Base-by-base conservation (phyloP, 2,797 vertebrate genomes). In the Urosaurus nigricauda region DNA sequence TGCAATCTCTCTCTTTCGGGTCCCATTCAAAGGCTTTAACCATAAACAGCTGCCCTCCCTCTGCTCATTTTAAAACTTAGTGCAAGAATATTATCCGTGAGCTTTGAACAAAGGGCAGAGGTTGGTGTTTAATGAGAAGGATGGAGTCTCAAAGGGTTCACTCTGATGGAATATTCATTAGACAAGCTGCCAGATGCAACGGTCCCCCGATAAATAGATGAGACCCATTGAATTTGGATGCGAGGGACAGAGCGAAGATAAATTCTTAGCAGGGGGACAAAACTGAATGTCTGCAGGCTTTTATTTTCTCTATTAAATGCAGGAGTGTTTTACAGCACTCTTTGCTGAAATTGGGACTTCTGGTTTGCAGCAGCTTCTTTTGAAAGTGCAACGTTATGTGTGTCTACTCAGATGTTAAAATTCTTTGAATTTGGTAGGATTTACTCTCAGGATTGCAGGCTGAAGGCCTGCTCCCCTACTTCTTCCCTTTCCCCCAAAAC, bases 141-240 rank as follows among this genome's bases (percentile, higher is more conserved):
- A 47, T 40, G 12, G 51, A 26, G 11, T 79, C 84, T 60, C 68
- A 16, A 60, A 63, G 53, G 79, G 35, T 26, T 35, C 11, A 0
- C 3, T 47, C 53, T 26, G 68, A 63, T 40, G 51, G 68, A 81
- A 73, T 63, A 81, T 87, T 81, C 86, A 81, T 82, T 87, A 60
- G 84, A 47, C 43, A 63, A 58, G 56, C 84, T 51, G 70, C 47
- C 53, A 73, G 51, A 73, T 60, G 29, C 16, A 8, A 60, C 37
- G 32, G 51, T 81, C 78, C 63, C 43, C 14, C 8, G 47, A 58
- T n/a, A 32, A n/a, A 21, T 73, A 6, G n/a, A 56, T 63, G 73
- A 29, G n/a, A 47, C 73, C 84, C 56, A n/a, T 74, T 78, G n/a
- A 65, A 51, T 86, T 65, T 35, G 58, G 84, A 65, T 51, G 40